Conservation (phyloP, 2,113 vertebrate genomes). For the Sapayoa aenigma region DNA sequence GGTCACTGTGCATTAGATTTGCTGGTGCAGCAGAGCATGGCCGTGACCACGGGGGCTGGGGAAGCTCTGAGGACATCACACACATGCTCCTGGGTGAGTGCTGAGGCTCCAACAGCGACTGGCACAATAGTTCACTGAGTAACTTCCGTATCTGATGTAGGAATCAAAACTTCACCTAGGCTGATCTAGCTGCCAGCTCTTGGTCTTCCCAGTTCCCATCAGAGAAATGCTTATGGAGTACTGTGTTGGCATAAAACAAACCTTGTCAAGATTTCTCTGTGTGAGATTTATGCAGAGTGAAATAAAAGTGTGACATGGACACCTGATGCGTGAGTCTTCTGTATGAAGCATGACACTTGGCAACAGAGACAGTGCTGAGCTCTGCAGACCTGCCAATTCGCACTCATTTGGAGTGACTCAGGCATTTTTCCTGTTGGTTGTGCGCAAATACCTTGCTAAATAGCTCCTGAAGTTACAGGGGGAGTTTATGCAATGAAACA, state of each 20-base stretch:
- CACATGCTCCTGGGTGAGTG: background rate
- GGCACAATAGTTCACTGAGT: background rate
- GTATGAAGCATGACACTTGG: constrained; percentile 66
- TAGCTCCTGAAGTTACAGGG: background rate
- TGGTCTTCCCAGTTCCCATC: constrained; percentile 46
- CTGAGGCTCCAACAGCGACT: background rate
- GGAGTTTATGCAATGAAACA: background rate
- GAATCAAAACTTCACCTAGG: constrained; percentile 31
- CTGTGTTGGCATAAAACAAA: constrained; percentile 61
- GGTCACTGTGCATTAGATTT: constrained; percentile 6
- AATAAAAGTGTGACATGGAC: constrained; percentile 64
- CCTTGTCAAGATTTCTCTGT: constrained; percentile 64
- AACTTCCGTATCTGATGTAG: background rate
- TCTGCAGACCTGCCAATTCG: constrained; percentile 60
- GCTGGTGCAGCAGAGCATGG: background rate
- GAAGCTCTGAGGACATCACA: background rate
- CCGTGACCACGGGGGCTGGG: background rate
- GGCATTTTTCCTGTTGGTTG: constrained; percentile 52
- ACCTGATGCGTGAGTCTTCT: constrained; percentile 64
- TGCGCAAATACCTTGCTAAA: constrained; percentile 40
- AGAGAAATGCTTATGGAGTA: constrained; percentile 55
- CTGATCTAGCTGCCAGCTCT: constrained; percentile 36
- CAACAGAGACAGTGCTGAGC: constrained; percentile 54
- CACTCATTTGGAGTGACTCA: constrained; percentile 62
- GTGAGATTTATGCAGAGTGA: constrained; percentile 69